Base-by-base conservation (phyloP, 2,113 vertebrate genomes). In the Leucopsar rothschildi region DNA sequence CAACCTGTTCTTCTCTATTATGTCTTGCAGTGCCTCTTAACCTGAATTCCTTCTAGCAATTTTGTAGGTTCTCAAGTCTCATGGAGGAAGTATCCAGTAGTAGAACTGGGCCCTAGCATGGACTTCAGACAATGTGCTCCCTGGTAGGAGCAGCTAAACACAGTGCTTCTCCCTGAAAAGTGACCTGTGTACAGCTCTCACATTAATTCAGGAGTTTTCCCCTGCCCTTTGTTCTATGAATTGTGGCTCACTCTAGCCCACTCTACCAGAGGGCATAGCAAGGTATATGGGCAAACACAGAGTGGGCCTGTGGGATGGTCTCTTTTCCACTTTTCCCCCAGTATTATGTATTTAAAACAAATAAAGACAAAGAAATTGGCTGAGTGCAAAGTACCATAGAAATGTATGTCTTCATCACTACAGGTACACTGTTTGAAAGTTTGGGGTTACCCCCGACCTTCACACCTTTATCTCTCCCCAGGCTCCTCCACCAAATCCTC, bases 221-320 rank as follows among this genome's bases (percentile, higher is more conserved):
- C 37, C 45, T 69, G 21, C n/a, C 40, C 61, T 88, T 71, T 75
- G 22, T 61, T 84, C 65, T 23, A 2, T 17, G 19, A 52, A 87
- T 39, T 0, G 1, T 35, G 73, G 22, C 77, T 92, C 50, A 11
- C 7, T 59, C 24, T 29, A 56, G 28, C 12, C 15, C 40, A 42
- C 40, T 42, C 40, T 42, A 9, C 64, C 56, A 68, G 64, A 66
- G 12, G 21, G 42, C 33, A 35, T 24, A 83, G 52, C n/a, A 73
- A 83, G 31, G 21, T 40, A 70, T 31, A 35, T 39, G 42, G 44
- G 21, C 77, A 89, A 69, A 77, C 69, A 63, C 9, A 42, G 42
- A 40, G 20, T n/a, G 28, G 28, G 25, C 0, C 0, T 63, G n/a
- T 21, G 52, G 35, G 16, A 17, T 63, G 42, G 17, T 68, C 27